Evolutionary conservation across 2,113 vertebrate species (phyloP).

Genomic region (Xyliphius kryptos): DNA sequence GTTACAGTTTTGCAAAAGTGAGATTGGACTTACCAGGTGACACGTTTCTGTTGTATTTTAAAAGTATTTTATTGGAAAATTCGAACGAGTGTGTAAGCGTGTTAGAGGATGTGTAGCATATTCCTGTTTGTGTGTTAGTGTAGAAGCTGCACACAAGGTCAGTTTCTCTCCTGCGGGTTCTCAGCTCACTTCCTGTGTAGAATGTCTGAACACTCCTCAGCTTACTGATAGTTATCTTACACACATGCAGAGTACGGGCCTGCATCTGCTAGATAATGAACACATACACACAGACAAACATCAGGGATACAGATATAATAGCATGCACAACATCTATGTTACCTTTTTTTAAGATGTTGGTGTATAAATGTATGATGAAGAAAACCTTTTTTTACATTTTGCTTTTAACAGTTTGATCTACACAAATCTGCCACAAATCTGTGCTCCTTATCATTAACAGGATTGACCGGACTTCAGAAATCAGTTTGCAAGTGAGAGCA

Average conservation of each 20-base stretch:
- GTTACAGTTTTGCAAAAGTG: not conserved
- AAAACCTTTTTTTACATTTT: too few species aligned
- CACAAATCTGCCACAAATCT: too few species aligned
- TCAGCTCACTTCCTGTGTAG: slow-evolving; percentile 63
- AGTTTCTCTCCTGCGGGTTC: slow-evolving; percentile 64
- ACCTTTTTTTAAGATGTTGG: too few species aligned
- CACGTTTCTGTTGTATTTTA: not conserved
- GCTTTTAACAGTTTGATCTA: too few species aligned
- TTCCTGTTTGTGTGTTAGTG: not conserved
- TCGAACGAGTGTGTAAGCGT: not conserved
- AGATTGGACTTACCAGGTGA: slow-evolving; percentile 20
- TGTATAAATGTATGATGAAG: too few species aligned
- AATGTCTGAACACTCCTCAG: slow-evolving; percentile 65
- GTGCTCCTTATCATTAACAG: too few species aligned
- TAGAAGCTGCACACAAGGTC: slow-evolving; percentile 57
- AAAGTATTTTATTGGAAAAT: not conserved
- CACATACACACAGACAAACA: not conserved
- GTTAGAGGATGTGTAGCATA: not conserved
- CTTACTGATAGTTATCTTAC: slow-evolving; percentile 61
- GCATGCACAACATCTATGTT: not conserved
- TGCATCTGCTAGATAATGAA: not conserved
- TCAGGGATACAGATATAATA: not conserved
- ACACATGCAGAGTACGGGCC: slow-evolving; percentile 39
- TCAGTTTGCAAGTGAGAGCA: too few species aligned
- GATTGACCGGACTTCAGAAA: too few species aligned